Evolutionary conservation across 2,113 vertebrate species (phyloP).

Genomic region (Leptocoma aspasia): DNA sequence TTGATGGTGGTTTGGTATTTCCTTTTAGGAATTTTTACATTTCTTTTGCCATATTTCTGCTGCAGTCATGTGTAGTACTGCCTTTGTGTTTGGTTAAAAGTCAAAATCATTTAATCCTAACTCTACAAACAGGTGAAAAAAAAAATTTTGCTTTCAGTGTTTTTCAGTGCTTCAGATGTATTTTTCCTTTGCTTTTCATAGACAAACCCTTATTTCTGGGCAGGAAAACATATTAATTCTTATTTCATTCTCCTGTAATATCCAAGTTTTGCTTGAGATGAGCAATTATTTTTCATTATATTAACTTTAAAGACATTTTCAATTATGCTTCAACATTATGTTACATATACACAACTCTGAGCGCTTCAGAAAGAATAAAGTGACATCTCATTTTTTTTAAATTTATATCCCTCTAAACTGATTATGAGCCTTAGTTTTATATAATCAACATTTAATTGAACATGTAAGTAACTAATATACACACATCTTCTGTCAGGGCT

Average conservation of each 20-base stretch:
- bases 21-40: not conserved
- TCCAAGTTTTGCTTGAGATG: not conserved
- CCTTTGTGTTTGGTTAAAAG: not conserved
- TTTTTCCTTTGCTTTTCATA: not conserved
- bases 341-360: not conserved
- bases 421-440: slow-evolving; percentile 40
- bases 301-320: not conserved
- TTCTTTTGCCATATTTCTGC: not conserved
- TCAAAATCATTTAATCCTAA: not conserved
- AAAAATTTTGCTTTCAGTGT: not conserved
- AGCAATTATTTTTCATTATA: not conserved
- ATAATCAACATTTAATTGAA: slow-evolving; percentile 48
- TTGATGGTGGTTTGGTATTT: not conserved
- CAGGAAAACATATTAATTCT: not conserved
- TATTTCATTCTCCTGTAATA: not conserved
- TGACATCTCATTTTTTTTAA: not conserved
- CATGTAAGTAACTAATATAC: not conserved
- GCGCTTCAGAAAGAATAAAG: not conserved
- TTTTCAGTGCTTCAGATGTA: not conserved
- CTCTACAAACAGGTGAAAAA: not conserved
- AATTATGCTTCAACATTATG: not conserved
- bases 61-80: not conserved
- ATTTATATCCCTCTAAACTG: slow-evolving; percentile 7
- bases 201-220: not conserved
- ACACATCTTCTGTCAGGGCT: not conserved